phyloP scores from a whole-genome alignment of 2,797 vertebrate species.

The Lindbergichthys nudifrons region DNA sequence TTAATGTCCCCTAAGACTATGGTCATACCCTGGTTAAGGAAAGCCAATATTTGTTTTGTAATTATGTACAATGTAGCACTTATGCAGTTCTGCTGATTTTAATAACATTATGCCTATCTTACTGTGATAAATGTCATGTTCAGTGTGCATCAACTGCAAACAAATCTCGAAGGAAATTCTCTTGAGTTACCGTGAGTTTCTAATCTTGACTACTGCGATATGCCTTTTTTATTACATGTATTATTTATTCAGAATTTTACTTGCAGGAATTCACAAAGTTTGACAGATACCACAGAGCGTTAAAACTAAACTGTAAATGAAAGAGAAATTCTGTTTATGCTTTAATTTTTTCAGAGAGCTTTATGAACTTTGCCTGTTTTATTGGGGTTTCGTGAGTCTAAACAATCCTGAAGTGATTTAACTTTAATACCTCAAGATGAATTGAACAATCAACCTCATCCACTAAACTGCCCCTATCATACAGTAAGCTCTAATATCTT shows the following conservation, averaged over 20 bases:
- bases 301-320: conserved; percentile 10
- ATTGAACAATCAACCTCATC: conserved; percentile 58
- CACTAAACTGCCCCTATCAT: conserved; percentile 20
- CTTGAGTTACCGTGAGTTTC: conserved; percentile 24
- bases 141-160: conserved; percentile 40
- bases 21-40: conserved; percentile 26
- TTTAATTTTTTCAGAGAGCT: conserved; percentile 34
- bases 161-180: conserved; percentile 7
- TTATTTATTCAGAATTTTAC: conserved; percentile 48
- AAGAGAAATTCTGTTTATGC: conserved; percentile 21
- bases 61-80: conserved; percentile 68
- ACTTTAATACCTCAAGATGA: conserved; percentile 65
- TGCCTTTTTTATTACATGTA: conserved; percentile 44
- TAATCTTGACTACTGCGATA: conserved; percentile 40
- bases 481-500: conserved; percentile 2
- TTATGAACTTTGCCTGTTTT: conserved; percentile 33
- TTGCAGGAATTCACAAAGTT: conserved; percentile 51
- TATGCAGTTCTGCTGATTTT: conserved; percentile 56
- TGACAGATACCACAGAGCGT: conserved; percentile 19
- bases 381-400: conserved; percentile 31
- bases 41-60: conserved; percentile 60
- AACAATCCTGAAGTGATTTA: conserved; percentile 36
- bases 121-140: conserved; percentile 64
- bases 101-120: conserved; percentile 58
- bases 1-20: conserved; percentile 35